These are phyloP conservation scores for Craterocephalus amniculus DNA, from an alignment of 2,797 vertebrate species.

Conservation along the genomic window DNA sequence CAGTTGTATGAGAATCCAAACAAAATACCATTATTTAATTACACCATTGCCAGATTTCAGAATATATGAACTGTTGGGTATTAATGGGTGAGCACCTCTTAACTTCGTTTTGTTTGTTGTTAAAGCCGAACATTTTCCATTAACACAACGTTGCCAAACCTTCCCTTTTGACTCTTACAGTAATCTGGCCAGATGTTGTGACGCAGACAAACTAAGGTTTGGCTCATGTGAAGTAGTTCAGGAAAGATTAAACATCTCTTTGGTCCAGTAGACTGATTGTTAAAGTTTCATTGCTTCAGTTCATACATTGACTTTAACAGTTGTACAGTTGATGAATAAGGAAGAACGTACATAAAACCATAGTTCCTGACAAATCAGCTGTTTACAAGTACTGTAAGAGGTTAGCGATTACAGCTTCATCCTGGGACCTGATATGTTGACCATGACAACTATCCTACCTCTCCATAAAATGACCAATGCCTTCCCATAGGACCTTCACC, in stretches of 20 bases:
- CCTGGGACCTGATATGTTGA: conserved; percentile 61
- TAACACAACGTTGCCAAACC: conserved; percentile 26
- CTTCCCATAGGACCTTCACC: conserved; percentile 26
- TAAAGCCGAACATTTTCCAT: conserved; percentile 22
- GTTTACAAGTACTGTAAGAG: conserved; percentile 40
- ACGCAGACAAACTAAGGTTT: conserved; percentile 14
- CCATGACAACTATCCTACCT: conserved; percentile 82
- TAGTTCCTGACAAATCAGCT: conserved; percentile 1
- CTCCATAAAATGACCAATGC: conserved; percentile 65
- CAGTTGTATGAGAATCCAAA: conserved; percentile 23
- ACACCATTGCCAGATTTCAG: conserved; percentile 22
- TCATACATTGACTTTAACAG: background rate
- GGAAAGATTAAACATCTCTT: conserved; percentile 3
- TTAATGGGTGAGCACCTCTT: conserved; percentile 7
- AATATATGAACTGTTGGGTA: conserved; percentile 17
- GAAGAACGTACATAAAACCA: conserved; percentile 10
- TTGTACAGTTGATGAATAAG: conserved; percentile 10
- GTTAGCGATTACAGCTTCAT: conserved; percentile 24
- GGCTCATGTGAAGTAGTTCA: conserved; percentile 10
- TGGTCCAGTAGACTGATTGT: background rate
- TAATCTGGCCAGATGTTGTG: background rate
- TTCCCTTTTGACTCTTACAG: background rate
- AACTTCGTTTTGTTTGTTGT: conserved; percentile 7
- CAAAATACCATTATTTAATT: conserved; percentile 21
- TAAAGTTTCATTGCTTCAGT: background rate